Conservation (phyloP, 2,888 invertebrate species). For the Hypolimnas misippus region DNA sequence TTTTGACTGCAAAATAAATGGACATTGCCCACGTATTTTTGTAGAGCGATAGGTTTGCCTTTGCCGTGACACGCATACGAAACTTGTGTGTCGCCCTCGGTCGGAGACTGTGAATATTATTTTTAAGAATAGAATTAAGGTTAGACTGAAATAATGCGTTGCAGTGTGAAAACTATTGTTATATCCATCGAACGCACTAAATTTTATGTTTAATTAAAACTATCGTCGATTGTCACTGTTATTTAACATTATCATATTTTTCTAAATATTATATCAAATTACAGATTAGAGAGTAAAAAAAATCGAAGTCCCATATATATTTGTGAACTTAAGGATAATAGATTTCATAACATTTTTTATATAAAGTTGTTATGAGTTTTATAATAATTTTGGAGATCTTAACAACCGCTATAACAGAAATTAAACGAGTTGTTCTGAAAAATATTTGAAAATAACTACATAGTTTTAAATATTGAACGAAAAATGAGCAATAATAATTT, state of each 20-base stretch:
- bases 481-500: slow-evolving; percentile 31
- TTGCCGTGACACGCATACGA: slow-evolving; percentile 65
- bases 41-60: slow-evolving; percentile 79
- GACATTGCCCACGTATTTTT: slow-evolving; percentile 84
- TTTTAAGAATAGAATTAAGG: slow-evolving; percentile 60
- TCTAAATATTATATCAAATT: neutral
- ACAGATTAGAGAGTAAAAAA: neutral
- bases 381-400: too few species aligned
- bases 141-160: slow-evolving; percentile 71
- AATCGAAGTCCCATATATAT: too few species aligned
- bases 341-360: too few species aligned
- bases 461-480: neutral
- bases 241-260: neutral
- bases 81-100: slow-evolving; percentile 64
- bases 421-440: too few species aligned
- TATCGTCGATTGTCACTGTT: neutral
- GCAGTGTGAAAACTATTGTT: slow-evolving; percentile 70
- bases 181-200: slow-evolving; percentile 35
- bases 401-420: too few species aligned
- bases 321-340: too few species aligned
- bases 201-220: neutral
- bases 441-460: neutral
- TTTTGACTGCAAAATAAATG: slow-evolving; percentile 76
- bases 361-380: too few species aligned
- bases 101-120: slow-evolving; percentile 79